A percentile compares a stretch with the other conserved stretches of the same genome.
Conservation (phyloP, 2,888 invertebrate species). For the Apotomis turbidana region DNA sequence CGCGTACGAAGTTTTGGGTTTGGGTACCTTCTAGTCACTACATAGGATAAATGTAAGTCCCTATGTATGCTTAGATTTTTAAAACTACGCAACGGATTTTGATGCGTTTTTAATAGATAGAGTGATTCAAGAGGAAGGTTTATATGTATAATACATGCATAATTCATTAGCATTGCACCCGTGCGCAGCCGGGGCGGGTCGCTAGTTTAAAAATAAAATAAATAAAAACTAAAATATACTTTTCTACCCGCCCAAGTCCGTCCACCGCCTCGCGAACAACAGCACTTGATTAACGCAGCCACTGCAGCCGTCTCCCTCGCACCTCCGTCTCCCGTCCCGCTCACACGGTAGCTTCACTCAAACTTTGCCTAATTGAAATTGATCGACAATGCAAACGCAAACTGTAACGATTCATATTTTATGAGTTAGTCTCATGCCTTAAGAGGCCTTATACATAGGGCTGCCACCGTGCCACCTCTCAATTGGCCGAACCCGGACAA, state of each 20-base stretch:
- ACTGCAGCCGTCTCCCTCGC: slow-evolving; percentile 48
- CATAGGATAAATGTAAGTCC: too few relatives aligned
- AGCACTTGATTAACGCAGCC: slow-evolving; percentile 72
- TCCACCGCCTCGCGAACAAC: slow-evolving; percentile 60
- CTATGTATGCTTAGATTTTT: too few relatives aligned
- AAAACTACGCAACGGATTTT: too few relatives aligned
- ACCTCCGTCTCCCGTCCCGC: slow-evolving; percentile 42
- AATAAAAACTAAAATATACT: neutral
- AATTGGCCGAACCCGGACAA: too few relatives aligned
- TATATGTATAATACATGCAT: too few relatives aligned
- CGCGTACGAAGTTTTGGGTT: too few relatives aligned
- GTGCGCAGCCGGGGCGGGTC: too few relatives aligned
- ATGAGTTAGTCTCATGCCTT: neutral
- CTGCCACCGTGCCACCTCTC: too few relatives aligned
- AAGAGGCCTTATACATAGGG: neutral
- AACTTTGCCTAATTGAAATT: slow-evolving; percentile 3
- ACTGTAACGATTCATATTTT: neutral
- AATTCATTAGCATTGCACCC: too few relatives aligned
- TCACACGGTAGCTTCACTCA: slow-evolving; percentile 51
- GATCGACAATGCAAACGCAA: neutral
- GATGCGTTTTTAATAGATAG: too few relatives aligned
- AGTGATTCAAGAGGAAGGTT: too few relatives aligned
- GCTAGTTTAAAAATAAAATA: neutral
- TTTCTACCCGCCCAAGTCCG: slow-evolving; percentile 49
- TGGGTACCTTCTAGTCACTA: too few relatives aligned